Base-by-base conservation (phyloP, 2,113 vertebrate genomes). In the Prinia subflava region DNA sequence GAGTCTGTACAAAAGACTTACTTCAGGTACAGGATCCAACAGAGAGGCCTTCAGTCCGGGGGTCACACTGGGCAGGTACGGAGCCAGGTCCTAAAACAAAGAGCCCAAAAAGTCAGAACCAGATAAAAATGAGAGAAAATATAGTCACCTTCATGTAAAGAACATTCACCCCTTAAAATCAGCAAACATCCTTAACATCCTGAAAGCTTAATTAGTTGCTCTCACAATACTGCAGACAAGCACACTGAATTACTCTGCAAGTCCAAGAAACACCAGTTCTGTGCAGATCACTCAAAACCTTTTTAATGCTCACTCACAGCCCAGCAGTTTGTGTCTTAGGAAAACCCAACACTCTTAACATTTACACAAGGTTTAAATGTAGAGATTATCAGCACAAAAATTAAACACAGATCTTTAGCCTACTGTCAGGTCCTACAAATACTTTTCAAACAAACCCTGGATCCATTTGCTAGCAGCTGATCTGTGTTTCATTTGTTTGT, bases 1-100 rank as follows among this genome's bases (percentile, higher is more conserved):
- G 16, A 35, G 8, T 60, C 73, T 57, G 14, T 31, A 30, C n/a
- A 50, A 24, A 56, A 77, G 33, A 96, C 98, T 92, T 90, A 99
- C 99, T 98, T 99, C 99, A 80, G 99, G 99, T 69, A 99, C 99
- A 22, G 99, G 99, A 93, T 99, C 99, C 97, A 99, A 90, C 41
- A 99, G 98, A 73, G 99, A 99, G 4, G 99, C 97, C 95, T 99
- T 99, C 85, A 99, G 98, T 89, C 99, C 99, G 37, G 99, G 99
- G 15, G 99, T 99, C 84, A 99, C 99, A 20, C 99, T 99, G 15
- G 99, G 99, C 39, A 99, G 97, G 97, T 99, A 99, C 1, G 99
- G 99, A 87, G 99, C 99, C 95, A 99, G 96, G 94, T 99, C 99
- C 99, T 99, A 89, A 75, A 98, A 96, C 16, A 83, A 87, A 90